Conservation (phyloP, 1,140 invertebrate genomes). For the Drosophila ananassae region DNA sequence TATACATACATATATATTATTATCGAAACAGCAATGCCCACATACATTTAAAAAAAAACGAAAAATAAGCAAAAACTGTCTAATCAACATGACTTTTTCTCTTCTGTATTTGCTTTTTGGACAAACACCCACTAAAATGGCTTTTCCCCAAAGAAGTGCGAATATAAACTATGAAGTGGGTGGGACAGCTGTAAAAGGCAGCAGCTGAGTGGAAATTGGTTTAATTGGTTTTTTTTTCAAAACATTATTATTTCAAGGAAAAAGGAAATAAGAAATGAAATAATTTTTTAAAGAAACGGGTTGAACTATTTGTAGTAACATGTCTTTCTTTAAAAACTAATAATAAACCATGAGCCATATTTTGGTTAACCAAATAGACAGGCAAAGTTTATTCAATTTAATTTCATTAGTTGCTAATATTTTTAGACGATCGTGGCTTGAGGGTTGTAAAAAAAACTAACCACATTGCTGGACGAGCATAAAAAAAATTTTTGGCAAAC, state of each 20-base stretch:
- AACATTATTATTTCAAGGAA: neutral
- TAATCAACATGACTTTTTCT: slow-evolving; percentile 61
- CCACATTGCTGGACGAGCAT: slow-evolving; percentile 25
- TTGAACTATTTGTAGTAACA: no score
- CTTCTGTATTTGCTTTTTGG: neutral
- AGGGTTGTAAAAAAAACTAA: slow-evolving; percentile 44
- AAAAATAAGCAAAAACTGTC: slow-evolving; percentile 34
- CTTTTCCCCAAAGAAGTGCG: slow-evolving; percentile 5
- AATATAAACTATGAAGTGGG: slow-evolving; percentile 18
- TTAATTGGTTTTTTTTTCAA: slow-evolving; percentile 16
- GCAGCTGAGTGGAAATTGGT: slow-evolving; percentile 7
- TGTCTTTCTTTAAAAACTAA: neutral
- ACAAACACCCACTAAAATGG: slow-evolving; percentile 5
- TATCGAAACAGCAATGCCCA: slow-evolving; percentile 19
- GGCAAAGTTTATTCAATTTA: slow-evolving; percentile 25
- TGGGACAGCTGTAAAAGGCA: slow-evolving; percentile 6
- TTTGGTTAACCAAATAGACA: neutral
- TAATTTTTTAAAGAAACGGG: no score
- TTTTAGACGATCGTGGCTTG: slow-evolving; percentile 2
- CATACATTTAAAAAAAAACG: neutral
- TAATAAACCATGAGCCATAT: neutral
- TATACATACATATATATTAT: slow-evolving; percentile 38
- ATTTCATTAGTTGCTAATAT: slow-evolving; percentile 39
- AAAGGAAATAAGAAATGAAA: no score
- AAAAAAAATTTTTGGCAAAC: slow-evolving; percentile 11